Conservation (phyloP, 2,888 invertebrate species). For the Dinocampus coccinellae region DNA sequence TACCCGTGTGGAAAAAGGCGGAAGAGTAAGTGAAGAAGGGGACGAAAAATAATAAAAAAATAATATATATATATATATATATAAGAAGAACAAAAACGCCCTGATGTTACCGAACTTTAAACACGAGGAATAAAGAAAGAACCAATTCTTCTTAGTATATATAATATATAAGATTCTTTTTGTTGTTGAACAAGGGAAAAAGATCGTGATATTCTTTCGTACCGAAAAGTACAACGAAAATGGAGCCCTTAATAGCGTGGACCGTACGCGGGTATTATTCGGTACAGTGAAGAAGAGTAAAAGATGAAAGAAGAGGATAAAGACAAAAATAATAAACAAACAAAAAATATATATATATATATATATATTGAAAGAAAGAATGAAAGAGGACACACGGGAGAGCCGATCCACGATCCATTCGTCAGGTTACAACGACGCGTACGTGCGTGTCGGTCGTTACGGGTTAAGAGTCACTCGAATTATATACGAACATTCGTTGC, state of each 20-base stretch:
- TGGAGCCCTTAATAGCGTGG: neutral
- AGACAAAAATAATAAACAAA: no score
- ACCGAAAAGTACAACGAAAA: neutral
- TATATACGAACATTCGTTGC: slow-evolving; percentile 44
- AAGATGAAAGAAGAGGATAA: neutral
- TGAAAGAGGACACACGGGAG: slow-evolving; percentile 4
- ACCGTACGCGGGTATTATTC: neutral
- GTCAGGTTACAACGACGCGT: slow-evolving; percentile 31
- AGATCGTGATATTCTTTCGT: neutral
- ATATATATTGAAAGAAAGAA: slow-evolving; percentile 4
- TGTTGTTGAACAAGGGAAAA: neutral
- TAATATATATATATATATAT: no score
- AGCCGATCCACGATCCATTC: slow-evolving; percentile 9
- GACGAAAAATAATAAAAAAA: neutral
- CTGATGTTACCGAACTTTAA: neutral
- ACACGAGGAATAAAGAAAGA: neutral
- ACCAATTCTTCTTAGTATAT: neutral
- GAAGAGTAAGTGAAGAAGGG: neutral
- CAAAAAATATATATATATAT: neutral
- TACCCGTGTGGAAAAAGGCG: neutral
- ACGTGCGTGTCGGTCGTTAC: slow-evolving; percentile 46
- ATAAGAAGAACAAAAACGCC: neutral
- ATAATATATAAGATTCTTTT: neutral
- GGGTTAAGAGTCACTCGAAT: slow-evolving; percentile 49
- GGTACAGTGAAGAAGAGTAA: neutral